A percentile compares a stretch with the other conserved stretches of the same genome.
phyloP scores from a whole-genome alignment of 1,140 invertebrate species.

The Sinella curviseta region DNA sequence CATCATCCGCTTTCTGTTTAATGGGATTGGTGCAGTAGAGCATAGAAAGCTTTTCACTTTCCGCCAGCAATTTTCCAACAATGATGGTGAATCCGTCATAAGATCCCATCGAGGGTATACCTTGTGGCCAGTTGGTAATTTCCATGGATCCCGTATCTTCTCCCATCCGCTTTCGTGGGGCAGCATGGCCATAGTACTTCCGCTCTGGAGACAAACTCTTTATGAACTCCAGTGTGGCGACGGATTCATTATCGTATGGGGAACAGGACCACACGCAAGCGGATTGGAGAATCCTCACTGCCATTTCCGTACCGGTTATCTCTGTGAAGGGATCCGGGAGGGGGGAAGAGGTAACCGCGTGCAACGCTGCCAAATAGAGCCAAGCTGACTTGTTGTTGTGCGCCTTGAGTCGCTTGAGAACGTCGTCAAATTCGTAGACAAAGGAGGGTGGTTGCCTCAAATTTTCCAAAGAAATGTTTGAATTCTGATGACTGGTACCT shows the following conservation, averaged over 20 bases:
- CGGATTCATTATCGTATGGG: slow-evolving; percentile 24
- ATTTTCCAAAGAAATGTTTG: background rate
- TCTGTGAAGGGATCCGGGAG: slow-evolving; percentile 33
- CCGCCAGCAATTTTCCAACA: background rate
- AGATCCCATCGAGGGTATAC: background rate
- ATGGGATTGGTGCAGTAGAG: background rate
- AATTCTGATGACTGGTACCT: background rate
- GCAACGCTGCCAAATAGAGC: slow-evolving; percentile 29
- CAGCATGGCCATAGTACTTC: background rate
- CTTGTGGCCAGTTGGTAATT: background rate
- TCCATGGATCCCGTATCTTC: slow-evolving; percentile 8
- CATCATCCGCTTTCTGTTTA: background rate
- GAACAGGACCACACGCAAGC: slow-evolving; percentile 21
- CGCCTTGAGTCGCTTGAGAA: slow-evolving; percentile 8
- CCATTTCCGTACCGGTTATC: slow-evolving; percentile 33
- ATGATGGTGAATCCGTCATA: background rate
- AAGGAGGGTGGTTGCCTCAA: slow-evolving; percentile 15
- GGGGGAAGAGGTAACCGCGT: slow-evolving; percentile 28
- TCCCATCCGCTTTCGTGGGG: too few species aligned
- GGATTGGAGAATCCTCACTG: slow-evolving; percentile 25
- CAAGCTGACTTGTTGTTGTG: background rate
- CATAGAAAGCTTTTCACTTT: background rate
- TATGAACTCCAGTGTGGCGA: background rate
- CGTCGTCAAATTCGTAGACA: background rate
- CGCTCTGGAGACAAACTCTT: background rate